Evolutionary conservation across 2,113 vertebrate genomes (phyloP).

Genomic region (Sterna hirundo): DNA sequence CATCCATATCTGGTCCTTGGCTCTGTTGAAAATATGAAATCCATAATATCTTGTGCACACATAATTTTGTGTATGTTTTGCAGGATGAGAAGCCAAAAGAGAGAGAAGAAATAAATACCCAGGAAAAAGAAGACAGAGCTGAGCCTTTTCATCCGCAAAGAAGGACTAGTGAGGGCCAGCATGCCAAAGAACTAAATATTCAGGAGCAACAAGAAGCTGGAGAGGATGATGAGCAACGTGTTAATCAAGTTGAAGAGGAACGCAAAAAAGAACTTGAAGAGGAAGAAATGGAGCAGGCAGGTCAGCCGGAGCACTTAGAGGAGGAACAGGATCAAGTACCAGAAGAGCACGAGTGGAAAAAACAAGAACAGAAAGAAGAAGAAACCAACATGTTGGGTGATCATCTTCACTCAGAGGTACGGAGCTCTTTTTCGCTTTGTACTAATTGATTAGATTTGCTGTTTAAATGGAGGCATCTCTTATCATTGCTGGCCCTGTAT

Average conservation of each 20-base stretch:
- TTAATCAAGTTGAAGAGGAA: slow-evolving; percentile 77
- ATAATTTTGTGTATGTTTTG: neutral
- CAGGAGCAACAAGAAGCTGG: slow-evolving; percentile 62
- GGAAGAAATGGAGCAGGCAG: slow-evolving; percentile 88
- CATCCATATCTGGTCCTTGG: neutral
- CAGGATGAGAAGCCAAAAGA: slow-evolving; percentile 4
- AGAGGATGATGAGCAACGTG: slow-evolving; percentile 60
- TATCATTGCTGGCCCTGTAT: neutral
- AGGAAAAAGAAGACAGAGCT: neutral
- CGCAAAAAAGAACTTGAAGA: slow-evolving; percentile 84
- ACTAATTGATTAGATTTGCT: neutral
- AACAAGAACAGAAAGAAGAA: slow-evolving; percentile 68
- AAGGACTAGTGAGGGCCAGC: neutral
- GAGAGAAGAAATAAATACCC: neutral
- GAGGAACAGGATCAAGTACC: slow-evolving; percentile 86
- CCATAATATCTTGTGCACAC: neutral
- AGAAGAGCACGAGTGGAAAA: slow-evolving; percentile 78
- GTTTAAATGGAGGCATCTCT: neutral
- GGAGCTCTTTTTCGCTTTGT: neutral
- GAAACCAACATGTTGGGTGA: slow-evolving; percentile 73
- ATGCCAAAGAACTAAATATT: slow-evolving; percentile 22
- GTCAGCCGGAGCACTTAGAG: slow-evolving; percentile 82
- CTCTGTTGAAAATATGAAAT: neutral
- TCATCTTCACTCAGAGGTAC: slow-evolving; percentile 55
- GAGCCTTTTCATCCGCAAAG: neutral